These are phyloP conservation scores for Mormyrops attenuatus DNA, from an alignment of 2,797 vertebrate species.

Conservation along the genomic window DNA sequence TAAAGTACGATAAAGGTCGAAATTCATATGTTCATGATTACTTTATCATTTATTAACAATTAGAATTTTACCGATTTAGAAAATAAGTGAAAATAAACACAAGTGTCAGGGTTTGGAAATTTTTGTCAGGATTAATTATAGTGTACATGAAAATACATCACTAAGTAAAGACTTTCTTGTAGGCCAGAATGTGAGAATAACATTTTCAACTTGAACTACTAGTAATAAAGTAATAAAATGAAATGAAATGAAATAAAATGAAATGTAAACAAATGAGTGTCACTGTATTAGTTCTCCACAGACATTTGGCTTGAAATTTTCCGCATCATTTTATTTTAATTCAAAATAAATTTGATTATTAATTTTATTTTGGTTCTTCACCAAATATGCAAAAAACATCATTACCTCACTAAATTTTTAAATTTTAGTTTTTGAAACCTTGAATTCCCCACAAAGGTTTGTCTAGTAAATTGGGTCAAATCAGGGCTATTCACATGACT, in stretches of 20 bases:
- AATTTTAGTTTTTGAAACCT: not conserved
- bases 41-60: not conserved
- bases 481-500: not conserved
- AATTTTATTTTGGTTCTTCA: not conserved
- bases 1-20: not conserved
- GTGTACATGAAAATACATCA: not conserved
- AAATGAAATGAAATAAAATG: too few relatives aligned
- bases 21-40: not conserved
- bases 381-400: not conserved
- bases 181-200: not conserved
- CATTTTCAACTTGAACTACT: not conserved
- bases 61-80: not conserved
- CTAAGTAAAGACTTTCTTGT: not conserved
- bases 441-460: not conserved
- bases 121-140: not conserved
- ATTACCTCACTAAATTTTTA: not conserved
- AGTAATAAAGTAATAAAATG: too few relatives aligned
- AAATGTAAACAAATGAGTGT: not conserved
- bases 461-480: not conserved
- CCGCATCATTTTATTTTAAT: not conserved
- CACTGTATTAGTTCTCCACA: not conserved
- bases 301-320: not conserved
- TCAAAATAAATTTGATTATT: not conserved
- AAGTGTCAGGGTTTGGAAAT: not conserved
- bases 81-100: not conserved